Base-by-base conservation (phyloP, 2,888 invertebrate species). In the Euzetes globulus region DNA sequence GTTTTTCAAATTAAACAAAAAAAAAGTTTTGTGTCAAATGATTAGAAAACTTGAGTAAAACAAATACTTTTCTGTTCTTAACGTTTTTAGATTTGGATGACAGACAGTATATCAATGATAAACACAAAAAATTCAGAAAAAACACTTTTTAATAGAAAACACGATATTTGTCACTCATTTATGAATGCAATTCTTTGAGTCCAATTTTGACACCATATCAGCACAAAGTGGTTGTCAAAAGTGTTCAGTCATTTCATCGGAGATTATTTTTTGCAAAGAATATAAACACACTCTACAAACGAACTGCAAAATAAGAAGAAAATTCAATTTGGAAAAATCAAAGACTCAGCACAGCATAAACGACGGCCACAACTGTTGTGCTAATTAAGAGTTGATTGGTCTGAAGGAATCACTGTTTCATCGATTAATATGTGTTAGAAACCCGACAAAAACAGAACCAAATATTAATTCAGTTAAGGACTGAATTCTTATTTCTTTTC, bases 11-110 rank as follows among this genome's bases (percentile, higher is more conserved):
- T 41, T 13, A 41, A 41, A 41, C 13, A 13, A 41, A 41, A 41
- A 29, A 58, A 58, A 58, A 60, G 5, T 27, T 13, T 65, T 37
- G 41, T 65, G 65, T 65, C 65, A 65, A 65, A 3, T 65, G 37
- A 65, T 65, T 65, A 27, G 22, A 58, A 17, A 13, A 27, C 13
- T 55, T 52, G 55, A 55, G 11, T 55, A 58, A 58, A 27, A 58
- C 58, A 58, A 58, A 58, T 58, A 58, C 27, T 29, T 29, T 58
- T 58, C 25, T 55, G 11, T 22, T 55, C 22, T 13, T 13, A 4
- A 33, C 4, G 33, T 19, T 55, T 55, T 15, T 29, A n/a, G n/a
- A n/a, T n/a, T n/a, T n/a, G n/a, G n/a, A n/a, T n/a, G 29, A 58
- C 27, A 29, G 27, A 58, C 19, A n/a, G 50, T 19, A 27, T 13